Percentiles rank a stretch among this genome's conserved stretches.
phyloP scores from a whole-genome alignment of 2,113 vertebrate genomes.

The Sylvietta virens region DNA sequence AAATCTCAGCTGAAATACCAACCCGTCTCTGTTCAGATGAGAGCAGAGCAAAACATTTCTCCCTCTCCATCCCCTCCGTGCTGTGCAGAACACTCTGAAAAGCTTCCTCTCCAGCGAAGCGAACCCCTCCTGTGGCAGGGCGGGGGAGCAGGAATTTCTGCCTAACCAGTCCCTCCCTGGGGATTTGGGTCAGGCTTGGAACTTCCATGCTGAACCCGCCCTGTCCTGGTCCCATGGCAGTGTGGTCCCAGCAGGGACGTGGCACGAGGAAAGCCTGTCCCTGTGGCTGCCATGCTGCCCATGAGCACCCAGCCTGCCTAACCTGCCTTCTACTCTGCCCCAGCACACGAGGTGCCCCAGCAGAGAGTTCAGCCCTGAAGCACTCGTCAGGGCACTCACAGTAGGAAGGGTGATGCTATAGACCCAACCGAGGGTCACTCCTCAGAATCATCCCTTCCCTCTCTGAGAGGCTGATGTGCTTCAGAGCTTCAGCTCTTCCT shows the following conservation, averaged over 20 bases:
- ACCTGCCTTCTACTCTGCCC: not conserved
- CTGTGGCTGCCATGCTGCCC: accelerated
- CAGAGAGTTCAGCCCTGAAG: not conserved
- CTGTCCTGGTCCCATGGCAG: not conserved
- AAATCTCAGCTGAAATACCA: not conserved
- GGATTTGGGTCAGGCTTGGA: not conserved
- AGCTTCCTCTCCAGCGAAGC: not conserved
- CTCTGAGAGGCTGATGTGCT: not conserved
- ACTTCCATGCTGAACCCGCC: accelerated
- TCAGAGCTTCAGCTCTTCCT: not conserved
- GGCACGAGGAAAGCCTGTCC: not conserved
- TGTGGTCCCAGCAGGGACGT: not conserved
- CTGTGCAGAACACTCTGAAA: not conserved
- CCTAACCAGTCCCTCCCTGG: not conserved
- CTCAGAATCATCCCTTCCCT: not conserved
- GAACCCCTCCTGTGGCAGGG: not conserved
- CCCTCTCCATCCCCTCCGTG: not conserved
- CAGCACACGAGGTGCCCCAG: not conserved
- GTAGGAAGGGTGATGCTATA: not conserved
- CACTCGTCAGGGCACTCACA: accelerated
- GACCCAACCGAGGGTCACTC: accelerated
- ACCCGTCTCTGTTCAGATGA: not conserved
- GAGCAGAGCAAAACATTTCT: not conserved
- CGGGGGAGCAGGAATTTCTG: not conserved
- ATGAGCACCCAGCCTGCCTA: not conserved